Base-by-base conservation (phyloP, 64 coral and sea anemone species). In the Exaiptasia diaphana region DNA sequence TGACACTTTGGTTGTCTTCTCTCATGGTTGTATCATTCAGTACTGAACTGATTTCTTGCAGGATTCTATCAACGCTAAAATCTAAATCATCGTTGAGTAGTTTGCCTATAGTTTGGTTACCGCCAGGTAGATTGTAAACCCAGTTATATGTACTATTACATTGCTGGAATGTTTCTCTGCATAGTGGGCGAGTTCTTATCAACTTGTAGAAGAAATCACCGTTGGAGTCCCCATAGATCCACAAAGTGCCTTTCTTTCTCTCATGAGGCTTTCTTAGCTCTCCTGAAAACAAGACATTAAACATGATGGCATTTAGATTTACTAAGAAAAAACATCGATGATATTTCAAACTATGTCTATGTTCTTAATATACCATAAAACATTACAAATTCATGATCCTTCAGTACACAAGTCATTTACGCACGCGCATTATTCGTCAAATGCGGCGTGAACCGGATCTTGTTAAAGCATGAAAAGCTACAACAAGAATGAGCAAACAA, bases 131-230 rank as follows among this genome's bases (percentile, higher is more conserved):
- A 30, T 43, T 79, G 15, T 95, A 95, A 4, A 89, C 91, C 91
- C 91, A 95, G 45, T 90, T 95, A 40, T 95, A 95, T 21, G 91
- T 85, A 41, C 41, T 81, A 41, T 85, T 89, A 24, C 91, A 95
- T 73, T 72, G 67, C 52, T 85, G 65, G 41, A 95, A 95, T 64
- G 50, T 73, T 43, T 63, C 48, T 32, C 10, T 95, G 80, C 91
- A 95, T 2, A 95, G 65, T 1, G 86, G 86, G 23, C 64, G 65
- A 37, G 40, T 88, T 4, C 78, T n/a, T 18, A 95, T 85, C 20
- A 84, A 83, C 63, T 89, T 88, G 56, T 89, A 85, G 63, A 95
- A 95, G 73, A 95, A 79, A 43, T 95, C 86, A 22, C 91, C 91
- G 6, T 88, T 73, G 0, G 91, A 95, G 50, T 95, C 91, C 20